A percentile compares a stretch with the other conserved stretches of the same genome.
phyloP scores from a whole-genome alignment of 2,888 invertebrate species.

The Lasiommata megera region DNA sequence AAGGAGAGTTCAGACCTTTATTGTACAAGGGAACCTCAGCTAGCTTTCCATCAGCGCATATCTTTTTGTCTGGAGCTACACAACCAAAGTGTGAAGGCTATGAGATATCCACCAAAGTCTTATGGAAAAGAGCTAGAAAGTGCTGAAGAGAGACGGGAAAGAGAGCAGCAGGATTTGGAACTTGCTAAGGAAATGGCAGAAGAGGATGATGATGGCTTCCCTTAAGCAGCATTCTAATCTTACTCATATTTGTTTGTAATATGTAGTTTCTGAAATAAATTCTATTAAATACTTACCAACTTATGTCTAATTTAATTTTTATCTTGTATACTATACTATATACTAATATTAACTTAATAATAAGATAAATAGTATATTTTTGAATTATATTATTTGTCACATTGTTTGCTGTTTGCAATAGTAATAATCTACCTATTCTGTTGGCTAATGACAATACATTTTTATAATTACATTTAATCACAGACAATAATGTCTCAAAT shows the following conservation, averaged over 20 bases:
- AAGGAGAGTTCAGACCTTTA: slow-evolving; percentile 98
- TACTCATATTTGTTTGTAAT: slow-evolving; percentile 17
- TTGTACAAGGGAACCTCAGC: slow-evolving; percentile 96
- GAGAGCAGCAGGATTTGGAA: slow-evolving; percentile 98
- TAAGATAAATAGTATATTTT: no score
- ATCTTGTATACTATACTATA: no score
- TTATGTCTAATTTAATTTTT: no score
- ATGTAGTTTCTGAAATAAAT: slow-evolving; percentile 29
- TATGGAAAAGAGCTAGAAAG: slow-evolving; percentile 99
- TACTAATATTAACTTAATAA: no score
- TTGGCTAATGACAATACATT: no score
- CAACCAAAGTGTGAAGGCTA: slow-evolving; percentile 99
- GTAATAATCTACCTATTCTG: no score
- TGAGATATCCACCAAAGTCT: slow-evolving; percentile 99
- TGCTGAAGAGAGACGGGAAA: slow-evolving; percentile 96
- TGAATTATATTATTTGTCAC: no score
- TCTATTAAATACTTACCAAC: slow-evolving; percentile 5
- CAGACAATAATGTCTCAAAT: no score
- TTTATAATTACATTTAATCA: no score
- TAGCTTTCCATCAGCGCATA: slow-evolving; percentile 98
- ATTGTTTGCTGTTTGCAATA: no score
- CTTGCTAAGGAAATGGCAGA: slow-evolving; percentile 99
- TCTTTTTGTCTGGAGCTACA: slow-evolving; percentile 98
- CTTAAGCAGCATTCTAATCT: slow-evolving; percentile 46
- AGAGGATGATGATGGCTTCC: slow-evolving; percentile 97